A percentile compares a stretch with the other conserved stretches of the same genome.
Evolutionary conservation across 1,140 invertebrate species (phyloP).

Genomic region (Caenorhabditis inopinata): DNA sequence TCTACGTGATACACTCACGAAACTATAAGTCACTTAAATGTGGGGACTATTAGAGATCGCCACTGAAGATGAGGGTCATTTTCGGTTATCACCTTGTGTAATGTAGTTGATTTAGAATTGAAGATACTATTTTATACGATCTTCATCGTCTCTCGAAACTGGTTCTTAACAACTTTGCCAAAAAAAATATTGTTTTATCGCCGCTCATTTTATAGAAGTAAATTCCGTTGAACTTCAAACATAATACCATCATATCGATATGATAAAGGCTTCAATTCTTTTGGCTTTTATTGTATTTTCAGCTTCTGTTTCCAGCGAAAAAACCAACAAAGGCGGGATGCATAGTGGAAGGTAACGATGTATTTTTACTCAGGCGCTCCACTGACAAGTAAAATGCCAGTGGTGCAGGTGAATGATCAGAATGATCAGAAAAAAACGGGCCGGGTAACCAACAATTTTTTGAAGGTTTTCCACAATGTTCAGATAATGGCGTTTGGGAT

Average conservation of each 20-base stretch:
- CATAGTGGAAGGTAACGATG: neutral
- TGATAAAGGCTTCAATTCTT: neutral
- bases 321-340: neutral
- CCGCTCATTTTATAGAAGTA: neutral
- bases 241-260: neutral
- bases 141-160: neutral
- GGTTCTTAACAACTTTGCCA: neutral
- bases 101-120: neutral
- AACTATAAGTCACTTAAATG: too few relatives aligned
- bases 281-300: neutral
- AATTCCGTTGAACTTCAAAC: neutral
- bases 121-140: conserved; percentile 4
- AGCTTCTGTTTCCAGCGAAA: neutral
- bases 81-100: neutral
- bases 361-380: too few relatives aligned
- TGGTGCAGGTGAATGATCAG: too few relatives aligned
- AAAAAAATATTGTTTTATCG: neutral
- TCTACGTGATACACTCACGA: neutral
- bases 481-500: too few relatives aligned
- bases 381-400: too few relatives aligned
- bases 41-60: too few relatives aligned
- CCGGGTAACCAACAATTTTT: too few relatives aligned
- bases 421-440: too few relatives aligned
- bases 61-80: neutral
- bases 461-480: too few relatives aligned